Evolutionary conservation across 64 coral and sea anemone species (phyloP), one percentile per base, ranked within the genome.

Genomic region (Orbicella faveolata): DNA sequence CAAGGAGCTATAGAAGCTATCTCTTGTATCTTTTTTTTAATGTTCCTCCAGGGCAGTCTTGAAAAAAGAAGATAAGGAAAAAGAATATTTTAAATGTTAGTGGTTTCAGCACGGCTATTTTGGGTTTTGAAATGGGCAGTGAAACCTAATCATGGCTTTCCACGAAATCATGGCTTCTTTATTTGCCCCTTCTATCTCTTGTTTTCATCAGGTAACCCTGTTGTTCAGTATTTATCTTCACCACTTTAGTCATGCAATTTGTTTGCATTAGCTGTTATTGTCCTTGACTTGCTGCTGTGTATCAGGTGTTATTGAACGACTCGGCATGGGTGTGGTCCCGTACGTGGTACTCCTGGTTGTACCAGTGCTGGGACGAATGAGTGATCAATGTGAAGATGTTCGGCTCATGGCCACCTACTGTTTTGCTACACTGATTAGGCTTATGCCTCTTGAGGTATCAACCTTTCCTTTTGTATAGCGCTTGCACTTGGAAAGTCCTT

Each of bases 391-490:
- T 76, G 91, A 93, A 54, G 94, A 99, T 77, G 97, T 99, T 10
- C 78, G 97, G 13, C 89, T 99, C 14, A 88, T 99, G 93, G 97
- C 94, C 39, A 93, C 97, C 7, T 92, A 99, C 78, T 99, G 94
- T 78, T 99, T 99, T 77, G 97, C 97, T 48, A 99, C 89, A n/a
- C 90, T 96, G 6, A 99, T 99, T 59, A 83, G 97, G 15, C 88
- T 99, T 8, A 96, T 99, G 97, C 97, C 97, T 68, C 80, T 99
- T 23, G 97, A 99, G 94, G 97, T 99, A 91, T 74, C 73, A 37
- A 48, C 25, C 53, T 87, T 39, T 70, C 21, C 5, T n/a, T 70
- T 70, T 70, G n/a, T 3, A 21, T 26, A 61, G 54, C 10, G 63
- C 30, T 64, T n/a, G 21, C 34, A n/a, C 26, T 35, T 16, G 10